These are phyloP conservation scores for Verasper variegatus DNA, from an alignment of 2,113 vertebrate species.

Conservation along the genomic window DNA sequence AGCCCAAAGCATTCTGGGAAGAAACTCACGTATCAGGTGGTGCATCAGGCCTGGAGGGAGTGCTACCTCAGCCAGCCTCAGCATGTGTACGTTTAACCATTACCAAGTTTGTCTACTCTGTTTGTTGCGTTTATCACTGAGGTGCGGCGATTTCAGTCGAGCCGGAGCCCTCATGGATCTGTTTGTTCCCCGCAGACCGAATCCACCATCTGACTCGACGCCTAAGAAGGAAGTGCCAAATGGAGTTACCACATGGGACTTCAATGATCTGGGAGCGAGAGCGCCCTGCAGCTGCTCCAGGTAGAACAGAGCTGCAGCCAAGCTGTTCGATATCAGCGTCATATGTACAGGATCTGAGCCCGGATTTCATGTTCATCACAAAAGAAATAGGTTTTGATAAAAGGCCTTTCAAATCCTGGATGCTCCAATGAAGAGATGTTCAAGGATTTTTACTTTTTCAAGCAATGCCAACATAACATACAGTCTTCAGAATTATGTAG, in stretches of 20 bases:
- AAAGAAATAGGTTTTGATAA: background rate
- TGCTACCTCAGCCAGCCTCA: constrained; percentile 94
- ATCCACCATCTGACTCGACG: constrained; percentile 60
- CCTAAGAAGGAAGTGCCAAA: constrained; percentile 86
- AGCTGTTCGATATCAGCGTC: constrained; percentile 16
- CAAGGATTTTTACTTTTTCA: background rate
- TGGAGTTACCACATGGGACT: constrained; percentile 88
- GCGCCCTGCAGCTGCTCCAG: constrained; percentile 93
- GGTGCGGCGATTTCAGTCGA: constrained; percentile 12
- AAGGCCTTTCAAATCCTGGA: background rate
- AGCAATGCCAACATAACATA: background rate
- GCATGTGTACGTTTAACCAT: constrained; percentile 84
- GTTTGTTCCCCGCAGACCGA: constrained; percentile 65
- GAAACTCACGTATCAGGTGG: constrained; percentile 92
- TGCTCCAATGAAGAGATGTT: background rate
- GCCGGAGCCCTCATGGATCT: constrained; percentile 21
- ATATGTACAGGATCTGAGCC: background rate
- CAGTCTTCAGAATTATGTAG: background rate
- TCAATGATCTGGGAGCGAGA: constrained; percentile 91
- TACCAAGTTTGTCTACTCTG: background rate
- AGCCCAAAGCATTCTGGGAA: constrained; percentile 95
- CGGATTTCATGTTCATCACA: constrained; percentile 1
- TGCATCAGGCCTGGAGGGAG: constrained; percentile 96
- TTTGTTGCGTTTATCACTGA: constrained; percentile 5
- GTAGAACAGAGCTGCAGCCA: constrained; percentile 71